phyloP scores from a whole-genome alignment of 1,140 invertebrate genomes.

The Hylaeus anthracinus region DNA sequence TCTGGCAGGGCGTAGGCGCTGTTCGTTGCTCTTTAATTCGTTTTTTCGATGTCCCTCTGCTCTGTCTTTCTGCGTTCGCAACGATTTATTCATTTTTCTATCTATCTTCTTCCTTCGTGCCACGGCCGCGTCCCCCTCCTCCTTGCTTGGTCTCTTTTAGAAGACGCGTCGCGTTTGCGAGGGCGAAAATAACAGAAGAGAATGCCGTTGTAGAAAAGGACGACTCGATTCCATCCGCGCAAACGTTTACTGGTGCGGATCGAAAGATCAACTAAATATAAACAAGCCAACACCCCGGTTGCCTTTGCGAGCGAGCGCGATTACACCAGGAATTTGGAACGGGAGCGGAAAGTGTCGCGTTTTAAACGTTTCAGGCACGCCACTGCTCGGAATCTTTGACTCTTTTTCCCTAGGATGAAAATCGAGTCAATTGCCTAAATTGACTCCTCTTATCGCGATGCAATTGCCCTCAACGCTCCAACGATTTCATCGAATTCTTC shows the following conservation, averaged over 20 bases:
- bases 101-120: constrained; percentile 33
- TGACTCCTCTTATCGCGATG: background rate
- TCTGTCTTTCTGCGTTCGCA: constrained; percentile 45
- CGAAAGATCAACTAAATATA: constrained; percentile 78
- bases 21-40: constrained; percentile 44
- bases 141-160: constrained; percentile 25
- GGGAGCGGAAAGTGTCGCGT: background rate
- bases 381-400: background rate
- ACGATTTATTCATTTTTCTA: constrained; percentile 57
- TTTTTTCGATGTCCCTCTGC: constrained; percentile 51
- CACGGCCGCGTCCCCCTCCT: background rate
- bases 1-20: constrained; percentile 58
- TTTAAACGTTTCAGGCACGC: background rate
- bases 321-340: constrained; percentile 12
- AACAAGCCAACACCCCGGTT: constrained; percentile 47
- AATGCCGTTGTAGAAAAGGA: constrained; percentile 52
- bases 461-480: too few species aligned
- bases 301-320: background rate
- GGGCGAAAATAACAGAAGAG: constrained; percentile 70
- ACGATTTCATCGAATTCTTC: too few species aligned
- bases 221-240: constrained; percentile 62
- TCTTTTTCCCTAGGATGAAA: background rate
- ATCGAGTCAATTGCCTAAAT: background rate
- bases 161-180: constrained; percentile 50
- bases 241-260: constrained; percentile 70